phyloP scores from a whole-genome alignment of 2,113 vertebrate genomes.

The Plecturocebus donacophilus region DNA sequence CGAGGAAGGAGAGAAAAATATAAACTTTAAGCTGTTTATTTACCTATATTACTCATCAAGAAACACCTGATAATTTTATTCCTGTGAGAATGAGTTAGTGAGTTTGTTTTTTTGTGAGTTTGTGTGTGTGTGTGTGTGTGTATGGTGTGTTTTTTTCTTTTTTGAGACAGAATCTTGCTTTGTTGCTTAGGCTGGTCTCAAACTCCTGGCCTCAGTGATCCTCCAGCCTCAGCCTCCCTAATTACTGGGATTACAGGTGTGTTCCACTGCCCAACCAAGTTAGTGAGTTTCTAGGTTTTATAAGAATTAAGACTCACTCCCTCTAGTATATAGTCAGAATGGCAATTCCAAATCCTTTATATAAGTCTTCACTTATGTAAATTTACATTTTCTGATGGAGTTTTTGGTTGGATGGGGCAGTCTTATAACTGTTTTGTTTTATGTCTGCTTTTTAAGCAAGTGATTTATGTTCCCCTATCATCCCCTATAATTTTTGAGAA shows the following conservation, averaged over 20 bases:
- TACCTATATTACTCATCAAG: background rate
- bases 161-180: too few relatives aligned
- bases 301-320: background rate
- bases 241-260: too few relatives aligned
- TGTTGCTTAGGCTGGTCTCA: too few relatives aligned
- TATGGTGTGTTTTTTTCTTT: too few relatives aligned
- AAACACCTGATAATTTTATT: background rate
- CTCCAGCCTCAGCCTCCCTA: too few relatives aligned
- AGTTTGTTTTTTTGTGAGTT: accelerated
- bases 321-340: background rate
- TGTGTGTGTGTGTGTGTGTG: too few relatives aligned
- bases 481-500: background rate
- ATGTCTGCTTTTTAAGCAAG: background rate
- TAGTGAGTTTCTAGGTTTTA: background rate
- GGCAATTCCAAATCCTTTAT: background rate
- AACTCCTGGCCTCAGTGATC: too few relatives aligned
- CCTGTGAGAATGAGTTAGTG: background rate
- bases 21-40: background rate
- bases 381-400: background rate
- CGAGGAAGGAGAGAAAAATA: background rate
- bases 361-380: background rate
- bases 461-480: background rate
- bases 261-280: background rate
- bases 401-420: background rate
- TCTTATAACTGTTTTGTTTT: background rate